These are phyloP conservation scores for Orestias chungarensis DNA, from an alignment of 2,797 vertebrate genomes.

Conservation along the genomic window DNA sequence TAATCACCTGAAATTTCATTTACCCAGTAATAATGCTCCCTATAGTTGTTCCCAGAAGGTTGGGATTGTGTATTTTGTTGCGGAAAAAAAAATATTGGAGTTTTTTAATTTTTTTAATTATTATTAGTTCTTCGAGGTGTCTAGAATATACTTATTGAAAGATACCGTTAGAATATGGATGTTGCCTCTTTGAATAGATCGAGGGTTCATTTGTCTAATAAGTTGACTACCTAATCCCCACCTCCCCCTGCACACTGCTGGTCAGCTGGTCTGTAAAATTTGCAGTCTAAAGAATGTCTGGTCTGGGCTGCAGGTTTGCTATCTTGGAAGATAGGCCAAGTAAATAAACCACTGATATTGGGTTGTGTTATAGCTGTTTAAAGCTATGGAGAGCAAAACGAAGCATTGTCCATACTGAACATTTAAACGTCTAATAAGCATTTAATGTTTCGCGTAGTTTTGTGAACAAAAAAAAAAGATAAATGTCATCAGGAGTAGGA, in stretches of 20 bases:
- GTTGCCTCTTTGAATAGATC: not conserved
- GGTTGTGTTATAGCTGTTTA: not conserved
- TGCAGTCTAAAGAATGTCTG: no score
- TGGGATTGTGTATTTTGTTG: not conserved
- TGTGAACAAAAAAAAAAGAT: no score
- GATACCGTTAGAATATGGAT: not conserved
- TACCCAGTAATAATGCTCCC: not conserved
- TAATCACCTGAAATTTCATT: not conserved
- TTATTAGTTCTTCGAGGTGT: not conserved
- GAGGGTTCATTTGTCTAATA: not conserved
- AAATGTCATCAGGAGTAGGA: no score
- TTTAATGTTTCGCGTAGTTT: not conserved
- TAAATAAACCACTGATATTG: not conserved
- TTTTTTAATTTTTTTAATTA: no score
- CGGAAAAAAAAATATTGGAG: not conserved
- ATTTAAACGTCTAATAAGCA: not conserved
- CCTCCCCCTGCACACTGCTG: not conserved
- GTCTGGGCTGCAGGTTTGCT: not conserved
- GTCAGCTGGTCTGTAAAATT: slow-evolving; percentile 4
- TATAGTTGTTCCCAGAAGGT: not conserved
- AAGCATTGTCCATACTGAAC: not conserved
- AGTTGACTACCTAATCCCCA: not conserved
- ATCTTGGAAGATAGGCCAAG: not conserved
- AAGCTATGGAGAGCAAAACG: not conserved
- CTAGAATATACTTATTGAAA: not conserved